Evolutionary conservation across 2,888 invertebrate genomes (phyloP).

Genomic region (Sphinx pinastri): DNA sequence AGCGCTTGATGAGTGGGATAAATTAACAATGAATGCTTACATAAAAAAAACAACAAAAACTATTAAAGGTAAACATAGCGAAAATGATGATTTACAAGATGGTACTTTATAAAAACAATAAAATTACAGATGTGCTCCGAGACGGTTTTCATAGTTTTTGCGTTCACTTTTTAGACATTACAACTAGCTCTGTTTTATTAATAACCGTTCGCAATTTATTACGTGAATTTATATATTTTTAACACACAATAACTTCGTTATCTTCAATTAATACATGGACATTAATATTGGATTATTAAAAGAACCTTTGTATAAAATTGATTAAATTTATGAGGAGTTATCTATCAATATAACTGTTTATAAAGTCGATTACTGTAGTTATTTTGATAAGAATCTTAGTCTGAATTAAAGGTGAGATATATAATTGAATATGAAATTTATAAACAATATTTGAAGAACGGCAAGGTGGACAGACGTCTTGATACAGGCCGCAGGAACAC

Average conservation of each 20-base stretch:
- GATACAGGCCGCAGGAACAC: no score
- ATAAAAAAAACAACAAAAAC: conserved; percentile 31
- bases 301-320: background rate
- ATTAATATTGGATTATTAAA: conserved; percentile 21
- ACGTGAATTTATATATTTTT: conserved; percentile 19
- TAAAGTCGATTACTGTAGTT: conserved; percentile 1
- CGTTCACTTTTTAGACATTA: conserved; percentile 2
- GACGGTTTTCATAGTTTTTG: conserved; percentile 8
- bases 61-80: conserved; percentile 28
- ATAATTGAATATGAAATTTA: background rate
- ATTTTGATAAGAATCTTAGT: conserved; percentile 15
- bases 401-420: background rate
- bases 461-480: no score
- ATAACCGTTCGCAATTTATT: background rate
- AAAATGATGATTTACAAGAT: conserved; percentile 23
- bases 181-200: conserved; percentile 21
- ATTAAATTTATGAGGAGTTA: background rate
- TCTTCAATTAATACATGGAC: background rate
- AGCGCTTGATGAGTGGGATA: conserved; percentile 70
- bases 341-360: background rate
- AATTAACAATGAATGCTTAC: conserved; percentile 52
- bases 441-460: background rate
- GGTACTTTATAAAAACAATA: conserved; percentile 36
- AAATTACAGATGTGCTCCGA: conserved; percentile 14
- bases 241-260: background rate